Evolutionary conservation across 2,113 vertebrate genomes (phyloP), one percentile per base, ranked within the genome.

Genomic region (Megaceryle maxima): DNA sequence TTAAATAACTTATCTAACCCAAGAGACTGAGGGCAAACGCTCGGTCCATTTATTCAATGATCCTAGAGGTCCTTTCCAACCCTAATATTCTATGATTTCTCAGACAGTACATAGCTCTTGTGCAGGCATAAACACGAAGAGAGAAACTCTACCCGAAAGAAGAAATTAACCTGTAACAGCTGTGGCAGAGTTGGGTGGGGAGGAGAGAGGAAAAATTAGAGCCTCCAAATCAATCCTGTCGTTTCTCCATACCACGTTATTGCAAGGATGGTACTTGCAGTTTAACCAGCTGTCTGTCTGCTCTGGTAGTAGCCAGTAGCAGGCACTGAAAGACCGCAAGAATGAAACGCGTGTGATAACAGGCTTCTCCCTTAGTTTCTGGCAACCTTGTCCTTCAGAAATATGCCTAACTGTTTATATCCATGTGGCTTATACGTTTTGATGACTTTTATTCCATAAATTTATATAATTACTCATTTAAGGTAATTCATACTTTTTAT

Each of bases 401-500:
- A 51, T 9, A 51, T n/a, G 24, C 8, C 13, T 43, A 20, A 20
- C 14, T 78, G 46, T 63, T 75, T 84, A 37, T 13, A 51, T 63
- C 10, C 29, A 10, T 72, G 33, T 28, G 25, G 67, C 60, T 59
- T 59, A 63, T 53, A 13, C 2, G 3, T 31, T 10, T 70, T 21
- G 37, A 67, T 74, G 16, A 11, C n/a, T 3, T 28, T 2, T 24
- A 10, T 46, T 60, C 0, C 1, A 26, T 56, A 4, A 4, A 11
- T 55, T 48, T 73, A 12, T 59, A 64, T 79, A 51, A 55, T 69
- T 21, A 22, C 9, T 20, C 48, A 3, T 56, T 16, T 24, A 57
- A 84, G 11, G 15, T 63, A 63, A 64, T 31, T 68, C 0, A n/a
- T 46, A 21, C 4, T n/a, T 35, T 57, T 86, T 16, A n/a, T 51